phyloP scores from a whole-genome alignment of 2,888 invertebrate genomes.

The Anthrax anthrax region DNA sequence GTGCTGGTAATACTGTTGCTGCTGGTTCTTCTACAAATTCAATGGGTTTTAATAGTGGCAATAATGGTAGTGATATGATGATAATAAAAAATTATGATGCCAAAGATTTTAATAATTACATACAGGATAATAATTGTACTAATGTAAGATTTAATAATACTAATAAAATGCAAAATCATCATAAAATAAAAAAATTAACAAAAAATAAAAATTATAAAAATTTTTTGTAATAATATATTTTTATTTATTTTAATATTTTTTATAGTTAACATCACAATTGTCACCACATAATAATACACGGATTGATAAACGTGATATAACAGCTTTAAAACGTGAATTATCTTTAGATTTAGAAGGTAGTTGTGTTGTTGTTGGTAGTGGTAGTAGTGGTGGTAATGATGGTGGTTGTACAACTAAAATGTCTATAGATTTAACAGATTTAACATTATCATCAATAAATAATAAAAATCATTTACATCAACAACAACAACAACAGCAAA shows the following conservation, averaged over 20 bases:
- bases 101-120: slow-evolving; percentile 16
- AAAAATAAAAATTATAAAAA: no score
- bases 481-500: slow-evolving; percentile 7
- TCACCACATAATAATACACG: slow-evolving; percentile 15
- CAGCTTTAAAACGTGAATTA: slow-evolving; percentile 30
- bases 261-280: slow-evolving; percentile 14
- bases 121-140: slow-evolving; percentile 27
- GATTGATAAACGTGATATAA: slow-evolving; percentile 28
- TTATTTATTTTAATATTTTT: slow-evolving; percentile 7
- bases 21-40: neutral
- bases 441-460: slow-evolving; percentile 8
- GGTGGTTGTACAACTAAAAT: slow-evolving; percentile 16
- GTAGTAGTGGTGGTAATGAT: slow-evolving; percentile 5
- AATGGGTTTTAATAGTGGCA: no score
- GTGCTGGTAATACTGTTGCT: neutral
- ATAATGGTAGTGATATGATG: no score
- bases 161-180: no score
- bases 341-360: slow-evolving; percentile 28
- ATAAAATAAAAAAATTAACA: no score
- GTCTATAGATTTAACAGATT: slow-evolving; percentile 17
- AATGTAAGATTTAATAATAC: slow-evolving; percentile 19
- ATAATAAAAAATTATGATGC: slow-evolving; percentile 9
- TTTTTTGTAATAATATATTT: no score
- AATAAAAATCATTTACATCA: neutral
- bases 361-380: slow-evolving; percentile 8